phyloP scores from a whole-genome alignment of 2,888 invertebrate species.

The Bombylius major region DNA sequence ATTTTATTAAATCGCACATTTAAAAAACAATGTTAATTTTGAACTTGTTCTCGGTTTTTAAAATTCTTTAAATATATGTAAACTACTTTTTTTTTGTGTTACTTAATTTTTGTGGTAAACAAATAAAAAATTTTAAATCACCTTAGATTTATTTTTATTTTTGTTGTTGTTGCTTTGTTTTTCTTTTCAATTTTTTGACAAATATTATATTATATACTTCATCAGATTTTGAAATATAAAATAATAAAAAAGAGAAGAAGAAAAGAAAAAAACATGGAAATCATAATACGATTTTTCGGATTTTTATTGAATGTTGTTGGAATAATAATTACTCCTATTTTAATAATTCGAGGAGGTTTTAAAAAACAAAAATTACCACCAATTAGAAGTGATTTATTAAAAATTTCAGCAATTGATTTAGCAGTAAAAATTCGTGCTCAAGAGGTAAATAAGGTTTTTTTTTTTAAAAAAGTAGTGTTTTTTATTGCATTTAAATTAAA shows the following conservation, averaged over 20 bases:
- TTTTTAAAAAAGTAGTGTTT: neutral
- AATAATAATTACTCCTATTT: conserved; percentile 13
- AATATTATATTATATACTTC: too few relatives aligned
- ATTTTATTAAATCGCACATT: too few relatives aligned
- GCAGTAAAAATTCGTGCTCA: conserved; percentile 42
- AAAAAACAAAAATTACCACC: conserved; percentile 12
- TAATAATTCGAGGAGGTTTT: conserved; percentile 8
- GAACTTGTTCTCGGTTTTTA: too few relatives aligned
- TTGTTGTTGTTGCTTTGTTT: too few relatives aligned
- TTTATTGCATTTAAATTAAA: too few relatives aligned
- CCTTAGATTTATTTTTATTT: too few relatives aligned
- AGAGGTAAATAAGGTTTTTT: conserved; percentile 19
- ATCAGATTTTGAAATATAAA: neutral
- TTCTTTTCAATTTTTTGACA: too few relatives aligned
- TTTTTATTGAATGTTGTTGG: conserved; percentile 14
- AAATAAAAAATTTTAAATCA: too few relatives aligned
- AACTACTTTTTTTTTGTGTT: too few relatives aligned
- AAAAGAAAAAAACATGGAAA: conserved; percentile 13
- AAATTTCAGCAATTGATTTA: conserved; percentile 39
- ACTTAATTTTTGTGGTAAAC: too few relatives aligned
- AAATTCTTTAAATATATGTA: too few relatives aligned
- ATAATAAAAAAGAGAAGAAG: neutral
- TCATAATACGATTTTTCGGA: conserved; percentile 14
- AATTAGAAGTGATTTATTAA: conserved; percentile 14
- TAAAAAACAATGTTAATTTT: too few relatives aligned